phyloP scores from a whole-genome alignment of 2,797 vertebrate genomes.

The Bryconaethiops microstoma region DNA sequence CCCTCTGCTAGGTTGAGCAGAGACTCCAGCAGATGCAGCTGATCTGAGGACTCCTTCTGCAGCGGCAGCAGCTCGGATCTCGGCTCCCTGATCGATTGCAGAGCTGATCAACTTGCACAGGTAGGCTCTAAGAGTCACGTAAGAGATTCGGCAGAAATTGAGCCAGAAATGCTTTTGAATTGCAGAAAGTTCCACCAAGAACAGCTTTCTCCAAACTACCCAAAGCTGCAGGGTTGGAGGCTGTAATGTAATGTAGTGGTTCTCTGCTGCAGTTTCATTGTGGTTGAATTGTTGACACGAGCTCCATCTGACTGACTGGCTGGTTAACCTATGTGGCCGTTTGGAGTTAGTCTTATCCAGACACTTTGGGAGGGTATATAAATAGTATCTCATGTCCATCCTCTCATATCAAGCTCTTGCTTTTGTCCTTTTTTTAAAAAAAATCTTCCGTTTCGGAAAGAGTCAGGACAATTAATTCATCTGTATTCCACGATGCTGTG shows the following conservation, averaged over 20 bases:
- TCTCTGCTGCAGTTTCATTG: not conserved
- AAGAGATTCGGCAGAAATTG: not conserved
- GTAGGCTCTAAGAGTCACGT: not conserved
- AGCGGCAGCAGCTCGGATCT: not conserved
- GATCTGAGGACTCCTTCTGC: not conserved
- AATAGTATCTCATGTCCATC: no score
- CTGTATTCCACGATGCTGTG: not conserved
- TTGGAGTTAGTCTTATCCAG: not conserved
- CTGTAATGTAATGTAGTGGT: not conserved
- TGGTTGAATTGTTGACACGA: slow-evolving; percentile 7
- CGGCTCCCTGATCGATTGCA: no score
- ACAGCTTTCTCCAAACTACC: not conserved
- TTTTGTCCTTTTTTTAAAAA: not conserved
- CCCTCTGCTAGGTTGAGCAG: slow-evolving; percentile 43
- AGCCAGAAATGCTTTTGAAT: not conserved
- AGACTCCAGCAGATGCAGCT: slow-evolving; percentile 22
- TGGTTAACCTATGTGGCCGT: not conserved
- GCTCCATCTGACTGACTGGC: not conserved
- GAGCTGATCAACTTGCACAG: not conserved
- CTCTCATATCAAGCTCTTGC: not conserved
- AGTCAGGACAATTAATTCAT: not conserved
- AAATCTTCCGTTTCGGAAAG: not conserved
- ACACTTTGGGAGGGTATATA: not conserved
- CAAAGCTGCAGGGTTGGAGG: not conserved
- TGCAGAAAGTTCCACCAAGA: not conserved